These are phyloP conservation scores for Gisinianus flammeolus DNA, from an alignment of 2,888 invertebrate genomes.

Conservation along the genomic window DNA sequence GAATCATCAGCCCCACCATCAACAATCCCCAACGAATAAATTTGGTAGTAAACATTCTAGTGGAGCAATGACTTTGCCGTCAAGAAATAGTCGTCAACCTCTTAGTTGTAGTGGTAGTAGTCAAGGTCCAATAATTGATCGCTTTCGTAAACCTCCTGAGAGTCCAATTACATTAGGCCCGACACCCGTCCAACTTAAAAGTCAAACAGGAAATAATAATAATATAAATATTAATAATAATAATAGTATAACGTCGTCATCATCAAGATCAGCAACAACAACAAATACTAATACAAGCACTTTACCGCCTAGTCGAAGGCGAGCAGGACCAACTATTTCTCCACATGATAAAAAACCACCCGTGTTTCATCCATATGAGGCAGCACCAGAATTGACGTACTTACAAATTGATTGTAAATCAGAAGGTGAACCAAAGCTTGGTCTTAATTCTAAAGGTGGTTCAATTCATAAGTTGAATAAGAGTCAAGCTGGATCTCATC, in stretches of 20 bases:
- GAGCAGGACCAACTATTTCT: conserved; percentile 52
- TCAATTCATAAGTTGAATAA: conserved; percentile 36
- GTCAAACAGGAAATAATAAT: conserved; percentile 24
- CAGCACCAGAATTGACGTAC: conserved; percentile 50
- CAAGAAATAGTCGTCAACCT: conserved; percentile 42
- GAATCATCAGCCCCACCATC: background rate
- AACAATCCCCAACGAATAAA: conserved; percentile 9
- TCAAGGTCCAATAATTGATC: conserved; percentile 51
- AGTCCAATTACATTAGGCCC: conserved; percentile 49
- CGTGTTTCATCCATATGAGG: conserved; percentile 46
- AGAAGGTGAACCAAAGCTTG: conserved; percentile 40
- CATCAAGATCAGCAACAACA: conserved; percentile 5
- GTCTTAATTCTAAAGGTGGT: conserved; percentile 36
- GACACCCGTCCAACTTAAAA: conserved; percentile 55
- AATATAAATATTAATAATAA: background rate
- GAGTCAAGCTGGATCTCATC: conserved; percentile 10
- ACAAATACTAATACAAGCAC: conserved; percentile 40
- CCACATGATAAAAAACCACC: conserved; percentile 50
- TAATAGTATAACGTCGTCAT: background rate
- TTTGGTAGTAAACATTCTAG: conserved; percentile 33
- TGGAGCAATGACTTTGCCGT: conserved; percentile 55
- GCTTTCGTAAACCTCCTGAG: conserved; percentile 50
- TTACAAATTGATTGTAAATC: conserved; percentile 55
- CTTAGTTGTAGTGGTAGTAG: background rate
- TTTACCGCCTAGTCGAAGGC: conserved; percentile 48